Conservation (phyloP, 2,888 invertebrate species). For the Athrips mouffetella region DNA sequence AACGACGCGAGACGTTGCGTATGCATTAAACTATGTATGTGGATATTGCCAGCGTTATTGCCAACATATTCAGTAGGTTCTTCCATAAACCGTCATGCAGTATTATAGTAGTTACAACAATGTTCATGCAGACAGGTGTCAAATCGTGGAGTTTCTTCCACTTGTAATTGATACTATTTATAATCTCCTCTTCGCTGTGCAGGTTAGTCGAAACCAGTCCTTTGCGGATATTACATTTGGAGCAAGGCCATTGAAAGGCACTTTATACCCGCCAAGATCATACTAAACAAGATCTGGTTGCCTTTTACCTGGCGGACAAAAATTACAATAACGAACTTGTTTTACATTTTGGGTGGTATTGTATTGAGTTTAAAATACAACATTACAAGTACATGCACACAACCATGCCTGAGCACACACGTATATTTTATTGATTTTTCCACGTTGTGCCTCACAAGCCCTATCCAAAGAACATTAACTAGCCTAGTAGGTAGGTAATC, state of each 20-base stretch:
- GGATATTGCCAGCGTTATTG: no score
- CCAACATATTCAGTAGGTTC: not conserved
- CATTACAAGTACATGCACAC: not conserved
- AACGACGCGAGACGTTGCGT: no score
- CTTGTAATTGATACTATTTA: not conserved
- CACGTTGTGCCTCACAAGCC: no score
- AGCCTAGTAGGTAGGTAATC: no score
- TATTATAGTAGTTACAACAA: not conserved
- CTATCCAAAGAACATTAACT: no score
- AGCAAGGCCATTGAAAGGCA: slow-evolving; percentile 9
- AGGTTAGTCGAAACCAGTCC: slow-evolving; percentile 6
- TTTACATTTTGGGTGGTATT: no score
- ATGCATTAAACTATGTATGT: no score
- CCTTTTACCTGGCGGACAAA: not conserved
- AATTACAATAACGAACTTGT: no score
- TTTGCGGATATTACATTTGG: slow-evolving; percentile 3
- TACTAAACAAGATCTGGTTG: slow-evolving; percentile 2
- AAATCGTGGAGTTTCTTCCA: no score
- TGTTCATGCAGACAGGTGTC: no score
- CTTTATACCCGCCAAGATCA: slow-evolving; percentile 8
- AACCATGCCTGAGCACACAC: no score
- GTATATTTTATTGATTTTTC: no score
- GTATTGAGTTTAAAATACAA: not conserved
- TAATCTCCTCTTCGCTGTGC: not conserved
- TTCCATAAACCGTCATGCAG: not conserved